phyloP scores from a whole-genome alignment of 92 coral and sea anemone species.

The Chrysogorgia sp. region DNA sequence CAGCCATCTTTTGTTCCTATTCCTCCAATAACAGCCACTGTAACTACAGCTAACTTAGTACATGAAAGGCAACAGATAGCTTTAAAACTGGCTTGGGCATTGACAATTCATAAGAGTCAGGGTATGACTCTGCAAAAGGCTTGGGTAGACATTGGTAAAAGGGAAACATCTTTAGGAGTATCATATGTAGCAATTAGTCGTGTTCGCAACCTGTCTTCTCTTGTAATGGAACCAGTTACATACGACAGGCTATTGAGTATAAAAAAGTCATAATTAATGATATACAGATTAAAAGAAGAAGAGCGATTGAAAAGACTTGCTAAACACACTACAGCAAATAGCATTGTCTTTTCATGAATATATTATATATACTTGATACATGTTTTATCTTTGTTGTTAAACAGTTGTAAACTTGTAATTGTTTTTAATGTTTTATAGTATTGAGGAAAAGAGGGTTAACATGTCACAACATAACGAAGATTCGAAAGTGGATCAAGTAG shows the following conservation, averaged over 20 bases:
- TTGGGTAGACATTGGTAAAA: slow-evolving; percentile 72
- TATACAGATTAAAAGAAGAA: slow-evolving; percentile 15
- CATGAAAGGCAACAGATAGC: slow-evolving; percentile 55
- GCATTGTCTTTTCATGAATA: too few relatives aligned
- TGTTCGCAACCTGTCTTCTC: slow-evolving; percentile 61
- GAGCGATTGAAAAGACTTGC: too few relatives aligned
- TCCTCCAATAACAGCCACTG: slow-evolving; percentile 53
- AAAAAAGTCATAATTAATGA: neutral
- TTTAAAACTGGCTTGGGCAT: slow-evolving; percentile 65
- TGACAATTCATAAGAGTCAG: slow-evolving; percentile 66
- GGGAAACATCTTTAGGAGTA: slow-evolving; percentile 64
- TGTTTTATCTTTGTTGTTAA: too few relatives aligned
- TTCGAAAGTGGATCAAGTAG: too few relatives aligned
- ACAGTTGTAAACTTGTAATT: too few relatives aligned
- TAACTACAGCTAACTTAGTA: slow-evolving; percentile 8
- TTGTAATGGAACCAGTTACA: slow-evolving; percentile 65
- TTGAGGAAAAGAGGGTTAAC: too few relatives aligned
- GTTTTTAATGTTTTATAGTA: too few relatives aligned
- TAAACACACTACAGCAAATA: too few relatives aligned
- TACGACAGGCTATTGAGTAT: slow-evolving; percentile 41
- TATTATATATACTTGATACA: too few relatives aligned
- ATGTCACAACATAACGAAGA: too few relatives aligned
- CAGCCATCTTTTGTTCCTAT: slow-evolving; percentile 50
- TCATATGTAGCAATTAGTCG: slow-evolving; percentile 70
- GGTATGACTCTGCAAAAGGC: slow-evolving; percentile 64